A percentile compares a stretch with the other conserved stretches of the same genome.
These are phyloP conservation scores for Tuta absoluta DNA, from an alignment of 2,888 invertebrate species.

Conservation along the genomic window DNA sequence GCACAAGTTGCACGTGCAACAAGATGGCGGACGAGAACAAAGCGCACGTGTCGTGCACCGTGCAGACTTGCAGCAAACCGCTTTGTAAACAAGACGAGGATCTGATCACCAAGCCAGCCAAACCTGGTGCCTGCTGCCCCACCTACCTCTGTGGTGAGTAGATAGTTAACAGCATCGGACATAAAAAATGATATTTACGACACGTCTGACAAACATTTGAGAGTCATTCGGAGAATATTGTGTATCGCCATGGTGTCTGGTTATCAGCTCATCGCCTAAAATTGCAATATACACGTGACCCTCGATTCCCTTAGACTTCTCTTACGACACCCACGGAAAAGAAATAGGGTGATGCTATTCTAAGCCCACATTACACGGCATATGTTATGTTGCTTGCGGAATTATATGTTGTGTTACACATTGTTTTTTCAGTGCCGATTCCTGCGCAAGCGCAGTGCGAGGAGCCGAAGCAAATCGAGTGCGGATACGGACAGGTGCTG, in stretches of 20 bases:
- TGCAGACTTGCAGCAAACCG: slow-evolving; percentile 82
- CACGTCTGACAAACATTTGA: too few relatives aligned
- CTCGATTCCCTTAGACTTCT: too few relatives aligned
- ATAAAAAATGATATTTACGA: not conserved
- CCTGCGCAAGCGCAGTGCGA: slow-evolving; percentile 79
- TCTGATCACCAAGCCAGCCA: slow-evolving; percentile 74
- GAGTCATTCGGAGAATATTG: too few relatives aligned
- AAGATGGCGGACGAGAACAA: slow-evolving; percentile 45
- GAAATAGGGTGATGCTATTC: too few relatives aligned
- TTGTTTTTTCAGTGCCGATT: slow-evolving; percentile 71
- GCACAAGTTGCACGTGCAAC: slow-evolving; percentile 87
- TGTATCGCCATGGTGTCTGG: too few relatives aligned
- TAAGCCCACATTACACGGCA: too few relatives aligned
- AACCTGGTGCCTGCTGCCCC: slow-evolving; percentile 85
- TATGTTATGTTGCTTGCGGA: too few relatives aligned
- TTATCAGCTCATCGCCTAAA: too few relatives aligned
- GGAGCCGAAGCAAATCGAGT: slow-evolving; percentile 85
- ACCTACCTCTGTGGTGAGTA: slow-evolving; percentile 84
- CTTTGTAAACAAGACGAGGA: slow-evolving; percentile 79
- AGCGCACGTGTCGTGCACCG: slow-evolving; percentile 83
- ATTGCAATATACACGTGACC: too few relatives aligned
- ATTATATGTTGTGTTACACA: too few relatives aligned
- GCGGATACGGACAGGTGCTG: slow-evolving; percentile 86
- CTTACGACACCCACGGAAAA: too few relatives aligned
- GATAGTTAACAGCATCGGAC: not conserved